phyloP scores from a whole-genome alignment of 2,888 invertebrate species.

The Thera obeliscata region DNA sequence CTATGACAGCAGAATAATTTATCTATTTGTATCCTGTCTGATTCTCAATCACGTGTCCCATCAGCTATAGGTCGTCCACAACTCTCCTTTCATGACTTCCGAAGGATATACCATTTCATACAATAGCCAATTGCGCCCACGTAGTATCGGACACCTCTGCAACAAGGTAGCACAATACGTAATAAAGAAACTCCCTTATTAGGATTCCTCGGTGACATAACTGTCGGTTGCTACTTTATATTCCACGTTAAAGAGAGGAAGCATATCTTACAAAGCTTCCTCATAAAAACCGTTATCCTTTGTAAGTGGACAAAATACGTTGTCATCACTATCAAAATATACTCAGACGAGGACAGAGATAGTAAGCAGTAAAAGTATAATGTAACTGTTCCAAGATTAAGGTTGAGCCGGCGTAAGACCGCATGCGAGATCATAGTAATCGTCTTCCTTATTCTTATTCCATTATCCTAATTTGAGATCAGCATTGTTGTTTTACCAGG shows the following conservation, averaged over 20 bases:
- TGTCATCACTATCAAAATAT: conserved; percentile 46
- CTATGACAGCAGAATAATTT: conserved; percentile 7
- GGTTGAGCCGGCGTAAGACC: conserved; percentile 41
- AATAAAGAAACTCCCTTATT: conserved; percentile 44
- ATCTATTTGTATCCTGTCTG: conserved; percentile 17
- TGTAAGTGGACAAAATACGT: conserved; percentile 31
- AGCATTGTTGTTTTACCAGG: conserved; percentile 48
- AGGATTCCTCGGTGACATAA: conserved; percentile 43
- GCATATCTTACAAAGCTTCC: conserved; percentile 40
- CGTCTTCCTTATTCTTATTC: conserved; percentile 53
- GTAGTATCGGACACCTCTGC: conserved; percentile 41
- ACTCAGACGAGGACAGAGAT: conserved; percentile 45
- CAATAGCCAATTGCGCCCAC: conserved; percentile 46
- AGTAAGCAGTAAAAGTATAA: conserved; percentile 46
- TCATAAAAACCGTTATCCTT: conserved; percentile 40
- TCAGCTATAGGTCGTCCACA: conserved; percentile 32
- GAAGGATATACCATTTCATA: conserved; percentile 39
- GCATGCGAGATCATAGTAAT: conserved; percentile 54
- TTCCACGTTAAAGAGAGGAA: conserved; percentile 32
- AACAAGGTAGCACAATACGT: conserved; percentile 42
- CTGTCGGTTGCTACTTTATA: conserved; percentile 39
- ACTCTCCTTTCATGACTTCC: conserved; percentile 40
- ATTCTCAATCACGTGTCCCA: conserved; percentile 30
- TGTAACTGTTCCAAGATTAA: conserved; percentile 52
- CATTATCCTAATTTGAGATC: conserved; percentile 44